Evolutionary conservation across 2,797 vertebrate species (phyloP).

Genomic region (Tapirus indicus): DNA sequence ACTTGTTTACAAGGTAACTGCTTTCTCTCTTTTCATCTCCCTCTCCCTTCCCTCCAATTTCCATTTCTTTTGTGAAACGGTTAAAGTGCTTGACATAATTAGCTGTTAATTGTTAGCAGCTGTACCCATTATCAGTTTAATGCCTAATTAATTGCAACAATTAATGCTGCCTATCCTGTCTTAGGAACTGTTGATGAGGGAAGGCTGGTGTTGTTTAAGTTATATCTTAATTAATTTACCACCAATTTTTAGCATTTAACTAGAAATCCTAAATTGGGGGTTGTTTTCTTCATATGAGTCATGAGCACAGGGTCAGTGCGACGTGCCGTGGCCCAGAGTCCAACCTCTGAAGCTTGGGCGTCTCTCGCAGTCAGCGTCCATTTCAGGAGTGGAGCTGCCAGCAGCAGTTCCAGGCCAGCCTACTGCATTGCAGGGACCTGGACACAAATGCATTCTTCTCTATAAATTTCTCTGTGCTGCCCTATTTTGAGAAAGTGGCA

Average conservation of each 20-base stretch:
- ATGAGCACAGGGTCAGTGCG: constrained; percentile 65
- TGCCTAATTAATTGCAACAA: constrained; percentile 90
- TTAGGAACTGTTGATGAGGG: constrained; percentile 86
- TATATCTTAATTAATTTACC: constrained; percentile 87
- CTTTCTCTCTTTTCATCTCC: constrained; percentile 65
- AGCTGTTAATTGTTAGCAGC: constrained; percentile 90
- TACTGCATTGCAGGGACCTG: background rate
- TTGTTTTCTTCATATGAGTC: constrained; percentile 51
- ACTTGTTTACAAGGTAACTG: constrained; percentile 81
- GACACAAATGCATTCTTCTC: background rate
- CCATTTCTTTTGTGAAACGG: constrained; percentile 78
- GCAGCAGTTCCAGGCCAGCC: background rate
- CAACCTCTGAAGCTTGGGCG: background rate
- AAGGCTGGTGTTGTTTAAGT: constrained; percentile 84
- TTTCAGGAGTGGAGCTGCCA: background rate
- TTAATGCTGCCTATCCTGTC: constrained; percentile 87
- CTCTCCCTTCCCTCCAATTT: constrained; percentile 65
- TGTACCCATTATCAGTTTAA: constrained; percentile 89
- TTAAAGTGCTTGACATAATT: constrained; percentile 87
- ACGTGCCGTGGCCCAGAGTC: background rate
- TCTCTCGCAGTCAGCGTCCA: background rate
- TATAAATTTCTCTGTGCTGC: background rate
- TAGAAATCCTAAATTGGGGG: constrained; percentile 73
- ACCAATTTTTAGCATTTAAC: constrained; percentile 81
- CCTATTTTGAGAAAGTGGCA: background rate